These are phyloP conservation scores for Pterocles gutturalis DNA, from an alignment of 2,113 vertebrate species.

Conservation along the genomic window DNA sequence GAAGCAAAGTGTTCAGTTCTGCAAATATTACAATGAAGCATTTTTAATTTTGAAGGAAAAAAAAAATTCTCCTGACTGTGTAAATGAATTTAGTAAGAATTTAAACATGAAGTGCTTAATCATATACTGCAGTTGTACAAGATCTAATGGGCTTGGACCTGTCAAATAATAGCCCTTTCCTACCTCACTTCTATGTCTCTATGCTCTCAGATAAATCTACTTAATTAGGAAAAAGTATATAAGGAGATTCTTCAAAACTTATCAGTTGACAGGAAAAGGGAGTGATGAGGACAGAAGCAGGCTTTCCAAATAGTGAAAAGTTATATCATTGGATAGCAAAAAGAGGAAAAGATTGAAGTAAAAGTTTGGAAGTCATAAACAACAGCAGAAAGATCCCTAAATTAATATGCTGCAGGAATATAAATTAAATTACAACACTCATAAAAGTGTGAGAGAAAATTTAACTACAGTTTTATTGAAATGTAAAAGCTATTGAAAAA, in stretches of 20 bases:
- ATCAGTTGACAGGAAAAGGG: background rate
- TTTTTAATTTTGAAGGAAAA: background rate
- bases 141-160: fast-evolving
- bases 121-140: background rate
- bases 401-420: background rate
- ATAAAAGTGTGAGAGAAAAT: background rate
- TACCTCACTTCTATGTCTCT: background rate
- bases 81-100: background rate
- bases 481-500: background rate
- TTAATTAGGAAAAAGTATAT: background rate
- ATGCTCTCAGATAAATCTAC: fast-evolving
- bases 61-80: background rate
- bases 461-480: background rate
- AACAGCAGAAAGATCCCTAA: background rate
- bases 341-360: background rate
- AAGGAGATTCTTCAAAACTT: background rate
- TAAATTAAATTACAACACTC: background rate
- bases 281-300: background rate
- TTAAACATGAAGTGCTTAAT: background rate
- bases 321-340: background rate
- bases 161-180: background rate
- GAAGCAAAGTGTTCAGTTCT: background rate
- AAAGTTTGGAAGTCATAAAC: background rate
- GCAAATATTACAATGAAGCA: background rate
- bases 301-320: background rate